Base-by-base conservation (phyloP, 2,888 invertebrate genomes). In the Drosophila cognata region DNA sequence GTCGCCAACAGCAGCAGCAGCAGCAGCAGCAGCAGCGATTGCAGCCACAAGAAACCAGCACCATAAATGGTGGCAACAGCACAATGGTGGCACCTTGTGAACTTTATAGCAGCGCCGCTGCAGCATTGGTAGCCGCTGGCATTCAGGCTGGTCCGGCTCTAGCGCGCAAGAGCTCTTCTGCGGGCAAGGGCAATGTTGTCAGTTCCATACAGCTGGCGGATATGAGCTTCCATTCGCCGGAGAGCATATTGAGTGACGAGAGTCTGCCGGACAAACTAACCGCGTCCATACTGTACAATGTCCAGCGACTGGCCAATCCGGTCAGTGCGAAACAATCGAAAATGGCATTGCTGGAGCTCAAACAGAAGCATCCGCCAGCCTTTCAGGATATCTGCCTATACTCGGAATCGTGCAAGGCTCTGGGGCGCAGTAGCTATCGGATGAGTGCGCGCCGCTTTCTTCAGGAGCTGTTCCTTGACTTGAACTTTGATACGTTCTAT, bases 391-490 rank as follows among this genome's bases (percentile, higher is more conserved):
- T 97, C 70, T 99, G 99, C 93, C 95, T 99, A 25, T 99, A 98
- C 94, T 98, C 98, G 0, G 99, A 99, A 93, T 96, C 98, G 18
- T 96, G 97, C 92, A 95, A 95, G 74, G 94, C 97, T 66, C 94
- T 99, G 65, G 95, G 97, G 0, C 95, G 95, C 62, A 96, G 96
- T 92, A 96, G 96, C 51, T 98, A 97, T 93, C 95, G 98, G 90
- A 94, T 98, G 90, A 95, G 95, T 73, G 96, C 98, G 4, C 94
- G 99, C 16, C 95, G 98, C 65, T 97, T 98, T 93, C 94, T 99
- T 36, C 99, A 99, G 92, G 99, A 99, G 93, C 94, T 99, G 43
- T 99, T 99, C 93, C 94, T 97, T 59, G 99, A 99, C 91, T 94
- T 97, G 31, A 94, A 95, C 89, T 97, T 97, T 91, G 96, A 96